phyloP scores from a whole-genome alignment of 1,140 invertebrate species.

The Triops longicaudatus region DNA sequence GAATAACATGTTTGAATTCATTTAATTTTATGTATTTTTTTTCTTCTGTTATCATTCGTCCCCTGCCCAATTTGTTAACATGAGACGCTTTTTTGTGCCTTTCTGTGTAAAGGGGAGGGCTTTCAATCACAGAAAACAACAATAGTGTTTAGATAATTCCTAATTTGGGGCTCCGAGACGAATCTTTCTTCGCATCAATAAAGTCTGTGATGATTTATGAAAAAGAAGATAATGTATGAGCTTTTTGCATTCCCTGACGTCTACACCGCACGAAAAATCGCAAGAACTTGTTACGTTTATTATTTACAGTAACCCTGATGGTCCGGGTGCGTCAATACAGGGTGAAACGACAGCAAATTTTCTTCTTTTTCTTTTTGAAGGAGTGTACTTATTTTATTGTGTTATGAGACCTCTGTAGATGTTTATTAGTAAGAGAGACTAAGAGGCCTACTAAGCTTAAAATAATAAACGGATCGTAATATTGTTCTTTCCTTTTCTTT shows the following conservation, averaged over 20 bases:
- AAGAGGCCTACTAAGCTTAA: neutral
- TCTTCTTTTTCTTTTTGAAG: too few relatives aligned
- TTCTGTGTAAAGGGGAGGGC: too few relatives aligned
- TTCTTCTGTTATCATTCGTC: too few relatives aligned
- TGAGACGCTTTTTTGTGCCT: too few relatives aligned
- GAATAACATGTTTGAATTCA: neutral
- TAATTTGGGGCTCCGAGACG: neutral
- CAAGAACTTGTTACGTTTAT: too few relatives aligned
- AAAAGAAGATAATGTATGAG: neutral
- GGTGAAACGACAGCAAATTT: too few relatives aligned
- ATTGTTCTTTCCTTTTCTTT: conserved; percentile 45
- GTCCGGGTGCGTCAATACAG: too few relatives aligned
- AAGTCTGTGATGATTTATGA: neutral
- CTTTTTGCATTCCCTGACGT: neutral
- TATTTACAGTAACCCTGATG: too few relatives aligned
- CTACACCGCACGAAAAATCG: too few relatives aligned
- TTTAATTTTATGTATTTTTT: too few relatives aligned
- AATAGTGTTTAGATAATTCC: neutral
- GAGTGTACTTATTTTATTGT: neutral
- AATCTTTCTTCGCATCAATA: neutral
- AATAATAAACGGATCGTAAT: neutral
- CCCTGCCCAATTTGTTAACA: too few relatives aligned
- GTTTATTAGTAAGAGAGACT: neutral
- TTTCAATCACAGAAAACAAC: neutral
- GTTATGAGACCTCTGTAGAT: neutral